phyloP scores from a whole-genome alignment of 2,113 vertebrate species.

The Oncorhynchus tshawytscha region DNA sequence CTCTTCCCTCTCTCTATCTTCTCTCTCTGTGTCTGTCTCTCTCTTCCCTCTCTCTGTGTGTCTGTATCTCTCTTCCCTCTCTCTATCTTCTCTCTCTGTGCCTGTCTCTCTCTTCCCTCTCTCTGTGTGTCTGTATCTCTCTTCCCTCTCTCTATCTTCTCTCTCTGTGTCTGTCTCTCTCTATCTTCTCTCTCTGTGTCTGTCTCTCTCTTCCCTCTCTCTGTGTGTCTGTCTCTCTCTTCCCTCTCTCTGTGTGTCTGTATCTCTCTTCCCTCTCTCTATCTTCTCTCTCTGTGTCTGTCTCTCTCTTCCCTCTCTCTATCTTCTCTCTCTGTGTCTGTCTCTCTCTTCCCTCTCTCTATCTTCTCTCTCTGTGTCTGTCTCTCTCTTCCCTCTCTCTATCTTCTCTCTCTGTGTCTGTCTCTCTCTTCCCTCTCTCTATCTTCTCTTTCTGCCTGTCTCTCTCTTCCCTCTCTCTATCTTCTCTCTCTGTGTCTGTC shows the following conservation, averaged over 20 bases:
- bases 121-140: too few relatives aligned
- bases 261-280: background rate
- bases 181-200: background rate
- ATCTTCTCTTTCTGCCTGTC: background rate
- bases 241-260: too few relatives aligned
- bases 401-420: too few relatives aligned
- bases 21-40: background rate
- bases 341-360: background rate
- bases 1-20: background rate
- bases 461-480: background rate
- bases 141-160: background rate
- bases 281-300: background rate
- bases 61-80: background rate
- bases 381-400: too few relatives aligned
- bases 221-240: too few relatives aligned
- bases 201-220: background rate
- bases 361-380: background rate
- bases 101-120: background rate
- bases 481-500: too few relatives aligned
- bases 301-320: too few relatives aligned
- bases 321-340: too few relatives aligned
- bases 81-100: background rate
- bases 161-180: too few relatives aligned
- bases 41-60: too few relatives aligned
- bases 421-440: background rate